A percentile compares a stretch with the other conserved stretches of the same genome.
Conservation (phyloP, 2,797 vertebrate species). For the Argentina silus region DNA sequence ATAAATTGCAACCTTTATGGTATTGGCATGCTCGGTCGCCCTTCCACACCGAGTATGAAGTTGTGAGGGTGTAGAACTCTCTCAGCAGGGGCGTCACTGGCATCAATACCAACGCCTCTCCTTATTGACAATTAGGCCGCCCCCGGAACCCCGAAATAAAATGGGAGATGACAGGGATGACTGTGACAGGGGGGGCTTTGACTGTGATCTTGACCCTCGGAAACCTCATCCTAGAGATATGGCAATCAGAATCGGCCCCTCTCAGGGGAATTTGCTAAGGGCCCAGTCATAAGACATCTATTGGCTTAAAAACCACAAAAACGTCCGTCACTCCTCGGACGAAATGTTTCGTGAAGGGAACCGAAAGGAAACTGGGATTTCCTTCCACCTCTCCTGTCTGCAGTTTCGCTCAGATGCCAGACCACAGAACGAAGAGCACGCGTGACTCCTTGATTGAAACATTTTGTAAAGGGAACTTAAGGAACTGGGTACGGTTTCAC, state of each 20-base stretch:
- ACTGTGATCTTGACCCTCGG: conserved; percentile 71
- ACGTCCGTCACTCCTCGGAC: conserved; percentile 20
- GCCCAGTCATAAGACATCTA: conserved; percentile 38
- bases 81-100: conserved; percentile 64
- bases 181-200: too few relatives aligned
- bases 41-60: conserved; percentile 38
- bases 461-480: not conserved
- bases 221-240: conserved; percentile 68
- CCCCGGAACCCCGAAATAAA: conserved; percentile 63
- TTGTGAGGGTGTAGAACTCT: conserved; percentile 25
- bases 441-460: conserved; percentile 6
- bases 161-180: conserved; percentile 73
- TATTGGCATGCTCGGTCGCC: conserved; percentile 67
- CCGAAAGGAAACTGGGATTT: conserved; percentile 24
- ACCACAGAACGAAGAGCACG: too few relatives aligned
- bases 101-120: conserved; percentile 69
- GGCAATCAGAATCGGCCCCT: conserved; percentile 42
- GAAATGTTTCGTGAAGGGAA: conserved; percentile 19
- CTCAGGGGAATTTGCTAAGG: conserved; percentile 54
- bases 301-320: conserved; percentile 32
- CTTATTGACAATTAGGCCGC: conserved; percentile 77
- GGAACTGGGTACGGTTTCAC: conserved; percentile 23
- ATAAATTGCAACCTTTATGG: conserved; percentile 78
- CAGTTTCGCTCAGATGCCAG: too few relatives aligned
- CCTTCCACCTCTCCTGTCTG: too few relatives aligned